Percentiles rank a stretch among this genome's conserved stretches.
Conservation (phyloP, 2,888 invertebrate species). For the Psococerastis gibbosa region DNA sequence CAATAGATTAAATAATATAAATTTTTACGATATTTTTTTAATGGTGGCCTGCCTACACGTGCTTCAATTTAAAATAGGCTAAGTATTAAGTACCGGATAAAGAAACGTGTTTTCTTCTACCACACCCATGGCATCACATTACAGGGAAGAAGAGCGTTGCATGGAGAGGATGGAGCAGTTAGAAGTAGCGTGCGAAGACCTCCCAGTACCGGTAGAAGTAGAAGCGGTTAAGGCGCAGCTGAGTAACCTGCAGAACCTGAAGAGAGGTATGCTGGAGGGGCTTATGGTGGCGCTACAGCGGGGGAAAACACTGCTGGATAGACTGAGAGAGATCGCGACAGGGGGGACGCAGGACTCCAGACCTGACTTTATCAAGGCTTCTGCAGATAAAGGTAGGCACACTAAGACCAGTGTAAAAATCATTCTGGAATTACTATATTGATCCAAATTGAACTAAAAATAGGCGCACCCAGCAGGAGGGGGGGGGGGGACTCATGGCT, state of each 20-base stretch:
- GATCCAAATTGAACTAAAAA: too few species aligned
- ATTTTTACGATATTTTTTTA: too few species aligned
- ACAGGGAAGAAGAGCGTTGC: constrained; percentile 44
- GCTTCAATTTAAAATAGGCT: too few species aligned
- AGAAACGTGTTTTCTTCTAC: too few species aligned
- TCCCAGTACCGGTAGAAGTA: constrained; percentile 48
- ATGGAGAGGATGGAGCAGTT: constrained; percentile 44
- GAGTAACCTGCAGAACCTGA: constrained; percentile 47
- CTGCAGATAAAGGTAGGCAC: constrained; percentile 30
- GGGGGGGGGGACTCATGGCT: too few species aligned
- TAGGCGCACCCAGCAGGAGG: too few species aligned
- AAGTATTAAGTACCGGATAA: too few species aligned
- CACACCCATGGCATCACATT: too few species aligned
- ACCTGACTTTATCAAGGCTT: constrained; percentile 37
- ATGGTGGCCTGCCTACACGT: too few species aligned
- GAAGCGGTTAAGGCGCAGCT: constrained; percentile 49
- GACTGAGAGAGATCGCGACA: constrained; percentile 51
- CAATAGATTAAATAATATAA: too few species aligned
- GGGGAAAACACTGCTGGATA: constrained; percentile 53
- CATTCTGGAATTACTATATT: neutral
- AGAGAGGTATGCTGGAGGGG: constrained; percentile 51
- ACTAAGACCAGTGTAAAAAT: constrained; percentile 19
- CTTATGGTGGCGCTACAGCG: constrained; percentile 64
- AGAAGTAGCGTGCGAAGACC: constrained; percentile 46
- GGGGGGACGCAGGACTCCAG: constrained; percentile 57